phyloP scores from a whole-genome alignment of 2,113 vertebrate species.

The Gallinago media region DNA sequence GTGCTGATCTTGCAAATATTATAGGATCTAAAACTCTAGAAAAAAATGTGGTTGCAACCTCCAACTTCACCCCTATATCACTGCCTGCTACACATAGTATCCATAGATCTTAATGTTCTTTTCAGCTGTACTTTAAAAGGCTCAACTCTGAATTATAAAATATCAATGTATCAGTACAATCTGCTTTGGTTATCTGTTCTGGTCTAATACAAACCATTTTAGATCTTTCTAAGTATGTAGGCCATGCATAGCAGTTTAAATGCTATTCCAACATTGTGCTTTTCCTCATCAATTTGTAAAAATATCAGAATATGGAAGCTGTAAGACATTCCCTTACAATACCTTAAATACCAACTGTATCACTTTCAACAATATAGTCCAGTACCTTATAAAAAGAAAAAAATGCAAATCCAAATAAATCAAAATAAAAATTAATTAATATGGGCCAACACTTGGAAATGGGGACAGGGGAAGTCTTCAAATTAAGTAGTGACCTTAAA shows the following conservation, averaged over 20 bases:
- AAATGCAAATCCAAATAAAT: not conserved
- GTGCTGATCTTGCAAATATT: not conserved
- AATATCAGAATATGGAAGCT: not conserved
- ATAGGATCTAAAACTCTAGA: not conserved
- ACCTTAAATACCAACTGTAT: not conserved
- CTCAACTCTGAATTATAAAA: not conserved
- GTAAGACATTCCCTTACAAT: not conserved
- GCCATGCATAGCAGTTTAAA: not conserved
- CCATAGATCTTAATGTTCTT: not conserved
- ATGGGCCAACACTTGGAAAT: not conserved
- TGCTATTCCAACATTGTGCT: not conserved
- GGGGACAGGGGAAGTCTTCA: not conserved
- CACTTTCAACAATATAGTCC: not conserved
- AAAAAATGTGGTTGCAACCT: not conserved
- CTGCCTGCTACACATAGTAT: not conserved
- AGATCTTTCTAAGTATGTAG: not conserved
- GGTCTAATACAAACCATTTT: not conserved
- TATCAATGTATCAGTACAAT: not conserved
- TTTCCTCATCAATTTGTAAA: not conserved
- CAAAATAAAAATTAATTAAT: not conserved
- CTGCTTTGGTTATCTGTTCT: not conserved
- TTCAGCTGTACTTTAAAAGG: not conserved
- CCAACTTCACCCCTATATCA: not conserved
- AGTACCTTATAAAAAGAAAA: not conserved
- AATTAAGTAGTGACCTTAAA: not conserved